Evolutionary conservation across 2,113 vertebrate species (phyloP).

Genomic region (Lepidothrix coronata): DNA sequence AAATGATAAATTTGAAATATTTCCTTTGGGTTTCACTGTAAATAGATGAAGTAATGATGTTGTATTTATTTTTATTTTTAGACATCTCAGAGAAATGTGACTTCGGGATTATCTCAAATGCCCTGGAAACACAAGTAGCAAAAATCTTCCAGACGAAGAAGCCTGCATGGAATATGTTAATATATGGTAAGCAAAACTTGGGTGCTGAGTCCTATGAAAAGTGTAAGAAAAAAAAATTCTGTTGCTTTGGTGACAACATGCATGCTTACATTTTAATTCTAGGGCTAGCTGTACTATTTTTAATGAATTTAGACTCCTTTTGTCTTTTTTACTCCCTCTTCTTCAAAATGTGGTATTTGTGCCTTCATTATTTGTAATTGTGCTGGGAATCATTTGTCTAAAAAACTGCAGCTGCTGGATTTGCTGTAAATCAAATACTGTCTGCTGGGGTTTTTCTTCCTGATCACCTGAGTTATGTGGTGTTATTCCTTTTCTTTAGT

Average conservation of each 20-base stretch:
- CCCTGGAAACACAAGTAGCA: conserved; percentile 49
- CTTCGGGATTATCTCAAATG: conserved; percentile 60
- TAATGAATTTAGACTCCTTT: background rate
- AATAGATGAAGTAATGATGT: conserved; percentile 72
- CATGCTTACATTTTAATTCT: conserved; percentile 10
- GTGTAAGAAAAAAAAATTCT: conserved; percentile 8
- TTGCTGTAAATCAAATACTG: background rate
- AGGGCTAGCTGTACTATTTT: background rate
- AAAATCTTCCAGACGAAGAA: conserved; percentile 40
- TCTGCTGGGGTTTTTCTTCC: background rate
- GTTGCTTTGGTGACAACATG: conserved; percentile 10
- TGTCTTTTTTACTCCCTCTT: accelerated
- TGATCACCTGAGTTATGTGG: background rate
- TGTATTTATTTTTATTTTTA: conserved; percentile 41
- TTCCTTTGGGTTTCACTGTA: conserved; percentile 71
- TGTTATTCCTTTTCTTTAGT: background rate
- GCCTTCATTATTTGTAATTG: background rate
- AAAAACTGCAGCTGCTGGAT: background rate
- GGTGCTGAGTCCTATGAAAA: background rate
- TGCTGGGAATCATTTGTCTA: background rate
- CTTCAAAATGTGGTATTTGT: background rate
- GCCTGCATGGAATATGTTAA: conserved; percentile 27
- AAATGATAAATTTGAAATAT: conserved; percentile 69
- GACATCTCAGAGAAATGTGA: conserved; percentile 44
- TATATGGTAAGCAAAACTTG: background rate